Evolutionary conservation across 2,888 invertebrate species (phyloP).

Genomic region (Spodoptera exigua): DNA sequence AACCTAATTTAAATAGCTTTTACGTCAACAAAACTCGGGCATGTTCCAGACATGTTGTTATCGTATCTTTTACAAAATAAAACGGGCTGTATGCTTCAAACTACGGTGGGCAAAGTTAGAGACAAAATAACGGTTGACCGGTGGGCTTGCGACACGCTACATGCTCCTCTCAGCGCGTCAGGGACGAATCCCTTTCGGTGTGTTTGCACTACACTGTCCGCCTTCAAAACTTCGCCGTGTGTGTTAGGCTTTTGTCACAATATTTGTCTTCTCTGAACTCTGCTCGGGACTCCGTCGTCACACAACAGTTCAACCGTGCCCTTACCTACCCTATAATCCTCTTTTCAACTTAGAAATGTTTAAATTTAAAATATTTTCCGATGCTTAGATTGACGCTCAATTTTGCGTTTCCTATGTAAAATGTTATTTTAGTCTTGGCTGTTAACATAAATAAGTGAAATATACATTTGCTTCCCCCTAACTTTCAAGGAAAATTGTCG

Average conservation of each 20-base stretch:
- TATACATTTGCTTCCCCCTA: slow-evolving; percentile 4
- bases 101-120: slow-evolving; percentile 64
- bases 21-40: slow-evolving; percentile 53
- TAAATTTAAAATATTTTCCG: slow-evolving; percentile 60
- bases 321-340: slow-evolving; percentile 65
- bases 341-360: slow-evolving; percentile 65
- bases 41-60: slow-evolving; percentile 35
- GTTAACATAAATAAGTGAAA: neutral
- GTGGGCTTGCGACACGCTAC: slow-evolving; percentile 22
- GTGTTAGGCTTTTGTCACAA: slow-evolving; percentile 80
- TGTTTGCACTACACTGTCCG: slow-evolving; percentile 70
- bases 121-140: slow-evolving; percentile 61
- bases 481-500: slow-evolving; percentile 17
- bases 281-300: slow-evolving; percentile 64
- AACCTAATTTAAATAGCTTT: slow-evolving; percentile 52
- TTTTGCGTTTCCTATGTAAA: slow-evolving; percentile 30
- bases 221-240: slow-evolving; percentile 71
- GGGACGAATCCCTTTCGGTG: slow-evolving; percentile 58
- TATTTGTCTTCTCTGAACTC: slow-evolving; percentile 79
- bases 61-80: slow-evolving; percentile 49
- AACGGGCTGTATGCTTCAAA: slow-evolving; percentile 55
- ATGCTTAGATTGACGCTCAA: slow-evolving; percentile 36
- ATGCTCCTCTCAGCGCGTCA: slow-evolving; percentile 36
- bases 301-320: slow-evolving; percentile 63
- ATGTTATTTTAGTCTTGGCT: slow-evolving; percentile 17